Evolutionary conservation across 2,113 vertebrate species (phyloP).

Genomic region (Sapayoa aenigma): DNA sequence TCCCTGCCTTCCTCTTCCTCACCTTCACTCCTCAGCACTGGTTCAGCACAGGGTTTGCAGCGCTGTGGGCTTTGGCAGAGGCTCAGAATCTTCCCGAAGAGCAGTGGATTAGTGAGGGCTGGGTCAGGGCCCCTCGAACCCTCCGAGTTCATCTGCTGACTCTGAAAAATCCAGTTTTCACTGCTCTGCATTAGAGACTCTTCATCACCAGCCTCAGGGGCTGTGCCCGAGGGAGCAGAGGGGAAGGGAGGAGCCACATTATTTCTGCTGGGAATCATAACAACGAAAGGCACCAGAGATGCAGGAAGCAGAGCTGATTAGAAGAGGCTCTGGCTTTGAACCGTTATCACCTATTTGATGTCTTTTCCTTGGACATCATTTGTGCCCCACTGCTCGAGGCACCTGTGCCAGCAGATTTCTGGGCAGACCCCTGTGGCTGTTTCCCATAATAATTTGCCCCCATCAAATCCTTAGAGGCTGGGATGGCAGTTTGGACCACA

Average conservation of each 20-base stretch:
- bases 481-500: not conserved
- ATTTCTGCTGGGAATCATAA: not conserved
- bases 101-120: not conserved
- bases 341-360: rapidly evolving
- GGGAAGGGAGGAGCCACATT: not conserved
- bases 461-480: not conserved
- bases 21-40: not conserved
- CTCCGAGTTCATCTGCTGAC: not conserved
- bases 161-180: not conserved
- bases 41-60: not conserved
- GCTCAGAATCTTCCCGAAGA: not conserved
- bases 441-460: not conserved
- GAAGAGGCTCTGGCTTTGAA: not conserved
- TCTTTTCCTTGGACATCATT: not conserved
- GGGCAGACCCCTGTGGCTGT: not conserved
- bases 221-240: not conserved
- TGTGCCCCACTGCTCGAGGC: not conserved
- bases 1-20: not conserved
- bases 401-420: rapidly evolving
- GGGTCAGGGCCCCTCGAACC: not conserved
- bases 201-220: not conserved
- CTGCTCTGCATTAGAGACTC: not conserved
- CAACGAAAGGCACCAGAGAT: not conserved
- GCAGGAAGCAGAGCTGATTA: not conserved
- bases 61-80: not conserved